Evolutionary conservation across 2,888 invertebrate genomes (phyloP), one percentile per base, ranked within the genome.

Genomic region (Pediacus dermestoides): DNA sequence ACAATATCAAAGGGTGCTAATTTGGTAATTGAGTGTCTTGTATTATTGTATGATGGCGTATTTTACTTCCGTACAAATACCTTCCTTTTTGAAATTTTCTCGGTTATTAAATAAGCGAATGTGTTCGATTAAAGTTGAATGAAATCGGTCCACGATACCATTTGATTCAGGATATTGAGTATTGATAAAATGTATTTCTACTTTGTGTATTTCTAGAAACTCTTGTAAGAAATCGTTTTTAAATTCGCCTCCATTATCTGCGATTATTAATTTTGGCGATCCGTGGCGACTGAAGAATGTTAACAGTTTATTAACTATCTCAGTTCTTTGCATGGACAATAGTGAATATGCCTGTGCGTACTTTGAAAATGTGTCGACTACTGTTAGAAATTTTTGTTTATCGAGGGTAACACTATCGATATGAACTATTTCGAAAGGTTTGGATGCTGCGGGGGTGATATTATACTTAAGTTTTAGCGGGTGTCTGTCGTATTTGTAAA

Each of bases 251-350:
- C 44, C 48, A 22, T 46, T 46, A 23, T 52, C 50, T n/a, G 34
- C 36, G 4, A 47, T 46, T 4, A 48, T 48, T 40, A 37, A 32
- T 13, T 15, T 27, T 1, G 45, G 51, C 37, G n/a, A 45, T 37
- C n/a, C n/a, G 15, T 33, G 41, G 30, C 39, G 37, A 2, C 42
- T 37, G 22, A 52, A 43, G 15, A 37, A 46, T 34, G 37, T 34
- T 16, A 52, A 33, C 9, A 52, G 8, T 12, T 32, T 49, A 12
- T 41, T 42, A 4, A 32, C 27, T 2, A 15, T 40, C 37, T 49
- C 42, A 3, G 44, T 33, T 8, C 42, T 26, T 15, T 33, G 39
- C n/a, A n/a, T 30, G 1, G 52, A 8, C 37, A 68, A 70, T 32
- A 13, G 30, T 4, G 30, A 16, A 10, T 30, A 30, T 30, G 30